phyloP scores from a whole-genome alignment of 2,888 invertebrate species.

The Tipula confusa region DNA sequence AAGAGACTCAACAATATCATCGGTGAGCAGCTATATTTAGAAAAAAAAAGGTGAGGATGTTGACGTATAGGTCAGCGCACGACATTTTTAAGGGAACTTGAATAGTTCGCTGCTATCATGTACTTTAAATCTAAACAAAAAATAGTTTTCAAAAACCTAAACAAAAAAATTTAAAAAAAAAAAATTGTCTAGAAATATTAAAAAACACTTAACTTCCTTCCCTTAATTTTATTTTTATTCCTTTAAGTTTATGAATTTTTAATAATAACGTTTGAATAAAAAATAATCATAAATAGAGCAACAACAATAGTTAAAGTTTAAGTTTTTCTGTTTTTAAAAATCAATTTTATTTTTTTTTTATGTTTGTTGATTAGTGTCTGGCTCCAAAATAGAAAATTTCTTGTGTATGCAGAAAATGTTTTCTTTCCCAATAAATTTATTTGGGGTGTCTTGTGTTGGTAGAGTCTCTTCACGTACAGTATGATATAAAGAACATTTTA shows the following conservation, averaged over 20 bases:
- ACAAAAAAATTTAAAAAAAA: neutral
- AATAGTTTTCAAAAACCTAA: neutral
- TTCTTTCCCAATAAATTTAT: neutral
- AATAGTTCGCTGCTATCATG: too few relatives aligned
- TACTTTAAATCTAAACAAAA: neutral
- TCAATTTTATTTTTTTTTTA: neutral
- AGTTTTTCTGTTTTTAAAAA: neutral
- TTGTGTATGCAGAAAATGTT: neutral
- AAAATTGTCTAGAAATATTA: neutral
- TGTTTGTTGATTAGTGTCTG: slow-evolving; percentile 21
- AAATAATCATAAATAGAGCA: neutral
- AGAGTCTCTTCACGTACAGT: too few relatives aligned
- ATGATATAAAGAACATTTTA: too few relatives aligned
- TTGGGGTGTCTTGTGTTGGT: neutral
- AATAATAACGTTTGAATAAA: slow-evolving; percentile 27
- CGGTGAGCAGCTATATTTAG: too few relatives aligned
- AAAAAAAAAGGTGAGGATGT: too few relatives aligned
- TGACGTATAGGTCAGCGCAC: too few relatives aligned
- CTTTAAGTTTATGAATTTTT: slow-evolving; percentile 29
- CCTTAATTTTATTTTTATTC: neutral
- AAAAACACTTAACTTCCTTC: slow-evolving; percentile 29
- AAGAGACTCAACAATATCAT: too few relatives aligned
- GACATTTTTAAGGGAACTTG: too few relatives aligned
- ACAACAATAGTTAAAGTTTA: neutral
- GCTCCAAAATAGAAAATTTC: neutral